Conservation (phyloP, 1,140 invertebrate species). For the Aphelinus certus region DNA sequence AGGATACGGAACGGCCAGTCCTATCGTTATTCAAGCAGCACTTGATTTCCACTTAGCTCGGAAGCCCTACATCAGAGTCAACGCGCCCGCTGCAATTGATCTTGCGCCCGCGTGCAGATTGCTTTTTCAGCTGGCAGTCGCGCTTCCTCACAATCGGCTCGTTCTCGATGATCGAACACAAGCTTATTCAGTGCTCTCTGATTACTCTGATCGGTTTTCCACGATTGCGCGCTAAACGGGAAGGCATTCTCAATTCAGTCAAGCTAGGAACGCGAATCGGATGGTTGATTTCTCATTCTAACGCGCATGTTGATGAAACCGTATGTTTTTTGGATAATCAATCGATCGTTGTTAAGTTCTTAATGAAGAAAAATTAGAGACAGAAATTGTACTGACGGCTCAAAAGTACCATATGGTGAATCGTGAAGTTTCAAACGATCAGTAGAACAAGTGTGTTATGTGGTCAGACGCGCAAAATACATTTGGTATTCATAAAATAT, state of each 20-base stretch:
- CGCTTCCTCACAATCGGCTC: neutral
- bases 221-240: no score
- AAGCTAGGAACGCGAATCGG: no score
- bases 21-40: slow-evolving; percentile 34
- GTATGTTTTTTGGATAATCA: neutral
- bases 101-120: neutral
- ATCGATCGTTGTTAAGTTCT: neutral
- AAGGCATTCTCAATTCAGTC: no score
- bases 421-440: neutral
- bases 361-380: no score
- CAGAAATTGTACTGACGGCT: no score
- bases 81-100: neutral
- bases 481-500: no score
- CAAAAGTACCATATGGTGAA: no score
- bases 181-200: no score
- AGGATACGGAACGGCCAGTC: slow-evolving; percentile 25
- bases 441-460: slow-evolving; percentile 3
- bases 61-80: neutral
- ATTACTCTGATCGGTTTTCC: no score
- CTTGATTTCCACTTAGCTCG: slow-evolving; percentile 39
- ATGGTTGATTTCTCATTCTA: neutral
- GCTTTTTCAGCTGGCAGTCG: neutral
- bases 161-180: no score
- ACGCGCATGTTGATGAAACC: neutral
- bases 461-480: neutral